These are phyloP conservation scores for Petrocephalus sullivani DNA, from an alignment of 2,797 vertebrate species.

Conservation along the genomic window DNA sequence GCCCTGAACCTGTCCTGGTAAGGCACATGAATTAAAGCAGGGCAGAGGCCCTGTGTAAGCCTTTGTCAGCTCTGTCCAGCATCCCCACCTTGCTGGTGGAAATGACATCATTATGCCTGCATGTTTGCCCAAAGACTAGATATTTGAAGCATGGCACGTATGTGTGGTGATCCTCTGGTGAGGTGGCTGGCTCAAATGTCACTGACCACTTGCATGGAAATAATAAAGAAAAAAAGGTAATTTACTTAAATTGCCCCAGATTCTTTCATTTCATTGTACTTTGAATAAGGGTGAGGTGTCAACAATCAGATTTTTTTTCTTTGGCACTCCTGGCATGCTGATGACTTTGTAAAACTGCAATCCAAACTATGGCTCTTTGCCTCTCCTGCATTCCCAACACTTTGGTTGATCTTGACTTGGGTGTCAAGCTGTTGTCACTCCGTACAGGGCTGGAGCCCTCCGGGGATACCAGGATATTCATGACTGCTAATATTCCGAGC, in stretches of 20 bases:
- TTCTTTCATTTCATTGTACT: conserved; percentile 1
- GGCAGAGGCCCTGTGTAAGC: not conserved
- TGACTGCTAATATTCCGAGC: conserved; percentile 20
- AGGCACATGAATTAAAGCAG: not conserved
- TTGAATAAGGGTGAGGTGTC: not conserved
- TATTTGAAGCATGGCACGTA: not conserved
- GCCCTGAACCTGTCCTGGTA: not conserved
- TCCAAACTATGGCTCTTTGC: not conserved
- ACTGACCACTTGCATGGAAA: not conserved
- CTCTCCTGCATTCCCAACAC: not conserved
- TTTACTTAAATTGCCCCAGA: not conserved
- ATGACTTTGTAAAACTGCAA: not conserved
- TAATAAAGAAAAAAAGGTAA: not conserved
- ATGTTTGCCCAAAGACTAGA: conserved; percentile 2
- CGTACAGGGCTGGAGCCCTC: not conserved
- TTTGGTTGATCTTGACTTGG: not conserved
- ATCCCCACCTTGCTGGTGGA: not conserved
- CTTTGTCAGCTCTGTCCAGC: not conserved
- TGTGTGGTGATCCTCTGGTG: conserved; percentile 11
- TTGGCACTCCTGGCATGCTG: not conserved
- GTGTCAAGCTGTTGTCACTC: not conserved
- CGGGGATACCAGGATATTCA: not conserved
- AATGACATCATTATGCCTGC: not conserved
- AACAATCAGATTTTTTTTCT: not conserved
- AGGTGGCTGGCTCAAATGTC: not conserved